These are phyloP conservation scores for Gasterosteus nipponicus DNA, from an alignment of 2,113 vertebrate species.

Conservation along the genomic window DNA sequence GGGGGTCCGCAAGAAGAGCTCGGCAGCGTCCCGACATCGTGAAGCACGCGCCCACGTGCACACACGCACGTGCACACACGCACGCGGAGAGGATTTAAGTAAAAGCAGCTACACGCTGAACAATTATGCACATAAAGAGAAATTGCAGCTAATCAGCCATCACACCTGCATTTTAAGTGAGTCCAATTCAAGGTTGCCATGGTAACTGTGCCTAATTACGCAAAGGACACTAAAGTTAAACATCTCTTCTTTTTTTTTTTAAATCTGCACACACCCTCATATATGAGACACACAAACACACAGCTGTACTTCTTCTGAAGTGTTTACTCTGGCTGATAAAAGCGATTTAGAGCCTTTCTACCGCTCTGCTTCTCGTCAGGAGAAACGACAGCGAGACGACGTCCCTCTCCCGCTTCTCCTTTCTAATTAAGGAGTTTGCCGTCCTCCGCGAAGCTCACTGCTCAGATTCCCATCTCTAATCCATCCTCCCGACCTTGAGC, in stretches of 20 bases:
- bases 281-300: neutral
- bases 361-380: slow-evolving; percentile 45
- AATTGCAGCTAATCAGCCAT: slow-evolving; percentile 40
- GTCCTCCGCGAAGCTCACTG: slow-evolving; percentile 8
- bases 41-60: neutral
- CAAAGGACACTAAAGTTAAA: slow-evolving; percentile 58
- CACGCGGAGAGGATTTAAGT: slow-evolving; percentile 8
- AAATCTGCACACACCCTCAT: slow-evolving; percentile 24
- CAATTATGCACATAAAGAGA: neutral
- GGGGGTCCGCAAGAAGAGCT: slow-evolving; percentile 19
- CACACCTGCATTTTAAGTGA: slow-evolving; percentile 15
- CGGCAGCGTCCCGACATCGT: slow-evolving; percentile 26
- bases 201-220: slow-evolving; percentile 55
- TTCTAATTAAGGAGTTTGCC: slow-evolving; percentile 17
- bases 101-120: no score
- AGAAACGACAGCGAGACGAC: slow-evolving; percentile 30
- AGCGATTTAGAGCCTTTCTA: slow-evolving; percentile 19
- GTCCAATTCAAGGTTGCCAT: slow-evolving; percentile 48
- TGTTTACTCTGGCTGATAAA: slow-evolving; percentile 48
- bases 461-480: slow-evolving; percentile 21
- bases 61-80: neutral
- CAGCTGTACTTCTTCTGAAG: slow-evolving; percentile 25
- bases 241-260: slow-evolving; percentile 13
- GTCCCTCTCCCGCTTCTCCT: slow-evolving; percentile 3
- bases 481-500: slow-evolving; percentile 9